A percentile compares a stretch with the other conserved stretches of the same genome.
Conservation (phyloP, 1,140 invertebrate genomes). For the Drosophila kohkoa region DNA sequence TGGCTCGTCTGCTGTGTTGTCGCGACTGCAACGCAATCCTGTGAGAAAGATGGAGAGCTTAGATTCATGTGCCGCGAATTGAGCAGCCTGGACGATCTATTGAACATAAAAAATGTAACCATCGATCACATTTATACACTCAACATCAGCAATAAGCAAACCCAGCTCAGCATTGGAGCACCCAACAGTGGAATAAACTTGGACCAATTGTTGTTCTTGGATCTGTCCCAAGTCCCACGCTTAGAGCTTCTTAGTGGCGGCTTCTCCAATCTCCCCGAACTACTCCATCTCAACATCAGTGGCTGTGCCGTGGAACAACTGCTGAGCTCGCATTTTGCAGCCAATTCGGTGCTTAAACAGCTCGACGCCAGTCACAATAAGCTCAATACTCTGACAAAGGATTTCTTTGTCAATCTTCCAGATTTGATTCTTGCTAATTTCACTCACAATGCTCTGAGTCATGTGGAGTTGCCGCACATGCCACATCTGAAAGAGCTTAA, state of each 20-base stretch:
- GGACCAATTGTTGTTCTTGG: slow-evolving; percentile 36
- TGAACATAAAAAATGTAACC: slow-evolving; percentile 12
- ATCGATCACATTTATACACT: slow-evolving; percentile 50
- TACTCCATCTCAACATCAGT: slow-evolving; percentile 67
- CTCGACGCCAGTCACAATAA: slow-evolving; percentile 75
- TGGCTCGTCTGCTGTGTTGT: slow-evolving; percentile 28
- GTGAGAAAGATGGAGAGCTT: slow-evolving; percentile 56
- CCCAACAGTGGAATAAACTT: slow-evolving; percentile 28
- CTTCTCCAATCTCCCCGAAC: slow-evolving; percentile 55
- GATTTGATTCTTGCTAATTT: slow-evolving; percentile 73
- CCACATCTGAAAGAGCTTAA: slow-evolving; percentile 59
- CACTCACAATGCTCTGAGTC: slow-evolving; percentile 63
- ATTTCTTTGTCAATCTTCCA: slow-evolving; percentile 50
- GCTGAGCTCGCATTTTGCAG: slow-evolving; percentile 49
- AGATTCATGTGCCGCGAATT: slow-evolving; percentile 58
- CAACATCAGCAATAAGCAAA: slow-evolving; percentile 48
- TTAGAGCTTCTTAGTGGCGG: slow-evolving; percentile 49
- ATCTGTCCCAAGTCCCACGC: slow-evolving; percentile 49
- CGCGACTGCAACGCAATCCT: slow-evolving; percentile 16
- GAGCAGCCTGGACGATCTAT: slow-evolving; percentile 54
- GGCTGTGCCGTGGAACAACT: slow-evolving; percentile 47
- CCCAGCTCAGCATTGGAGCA: slow-evolving; percentile 42
- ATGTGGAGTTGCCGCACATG: slow-evolving; percentile 57
- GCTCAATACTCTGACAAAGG: slow-evolving; percentile 50
- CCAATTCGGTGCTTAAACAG: slow-evolving; percentile 51